Evolutionary conservation across 2,113 vertebrate genomes (phyloP), one percentile per base, ranked within the genome.

Genomic region (Serinus canaria): DNA sequence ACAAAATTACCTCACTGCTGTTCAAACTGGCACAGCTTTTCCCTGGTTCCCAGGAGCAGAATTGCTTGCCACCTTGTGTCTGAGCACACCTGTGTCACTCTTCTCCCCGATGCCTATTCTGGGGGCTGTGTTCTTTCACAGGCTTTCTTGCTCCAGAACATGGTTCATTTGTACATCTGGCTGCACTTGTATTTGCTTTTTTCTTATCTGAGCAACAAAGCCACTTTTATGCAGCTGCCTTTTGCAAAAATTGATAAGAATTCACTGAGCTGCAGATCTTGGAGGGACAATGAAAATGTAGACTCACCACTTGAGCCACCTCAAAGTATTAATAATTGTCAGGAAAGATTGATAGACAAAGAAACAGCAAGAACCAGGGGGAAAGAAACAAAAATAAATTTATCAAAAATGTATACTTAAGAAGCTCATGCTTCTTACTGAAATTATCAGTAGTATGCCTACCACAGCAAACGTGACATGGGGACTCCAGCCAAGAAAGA

Each of bases 121-220:
- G 22, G 69, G 10, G 47, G 16, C 39, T 0, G 0, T 7, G 12
- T 55, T 81, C 35, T 92, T 93, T 70, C 1, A 0, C n/a, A 20
- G 18, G 59, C 47, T 53, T 21, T 52, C 52, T 80, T 55, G 21
- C 37, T 90, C 52, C 41, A 67, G 30, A 74, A 84, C 12, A 9
- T 1, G 1, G 31, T 35, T 82, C 16, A 22, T 80, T 85, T 67
- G 39, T 66, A 69, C 3, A 1, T 37, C 68, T 94, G 74, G 39
- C 46, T 63, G 24, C 35, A 9, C 13, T 83, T 58, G 5, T 41
- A 46, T 75, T 73, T 49, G 19, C 49, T 52, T 37, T 83, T 93
- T 73, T 23, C 64, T 64, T 55, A 4, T 52, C 39, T 59, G 39
- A 87, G 35, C 30, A 43, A 33, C 35, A 76, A 58, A 83, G 55